Percentiles rank a stretch among this genome's conserved stretches.
Conservation (phyloP, 1,140 invertebrate genomes). For the Drepana arcuata region DNA sequence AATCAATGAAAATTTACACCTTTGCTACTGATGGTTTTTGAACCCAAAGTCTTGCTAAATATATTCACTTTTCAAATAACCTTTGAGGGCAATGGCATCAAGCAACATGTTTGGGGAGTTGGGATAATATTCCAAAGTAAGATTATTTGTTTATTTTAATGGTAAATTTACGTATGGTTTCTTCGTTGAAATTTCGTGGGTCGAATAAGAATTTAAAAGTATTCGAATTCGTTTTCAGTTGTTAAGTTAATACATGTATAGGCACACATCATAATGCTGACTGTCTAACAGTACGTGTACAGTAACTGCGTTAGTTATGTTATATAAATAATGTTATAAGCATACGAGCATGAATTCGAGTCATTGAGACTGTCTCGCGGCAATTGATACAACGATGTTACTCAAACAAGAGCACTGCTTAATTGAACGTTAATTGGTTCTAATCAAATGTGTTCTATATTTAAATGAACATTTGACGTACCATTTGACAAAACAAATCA, state of each 20-base stretch:
- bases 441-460: slow-evolving; percentile 72
- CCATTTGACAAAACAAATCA: too few species aligned
- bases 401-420: slow-evolving; percentile 53
- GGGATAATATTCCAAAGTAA: too few species aligned
- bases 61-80: slow-evolving; percentile 42
- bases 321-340: too few species aligned
- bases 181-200: too few species aligned
- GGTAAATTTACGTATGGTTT: too few species aligned
- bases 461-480: slow-evolving; percentile 68
- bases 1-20: slow-evolving; percentile 59
- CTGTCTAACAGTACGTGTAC: too few species aligned
- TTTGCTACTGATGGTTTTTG: slow-evolving; percentile 31
- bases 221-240: too few species aligned
- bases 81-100: slow-evolving; percentile 40
- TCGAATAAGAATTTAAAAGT: too few species aligned
- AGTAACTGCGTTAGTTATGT: too few species aligned
- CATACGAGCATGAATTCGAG: slow-evolving; percentile 34
- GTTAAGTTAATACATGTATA: too few species aligned
- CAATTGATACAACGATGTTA: slow-evolving; percentile 50
- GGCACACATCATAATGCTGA: too few species aligned
- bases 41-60: slow-evolving; percentile 41
- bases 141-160: too few species aligned
- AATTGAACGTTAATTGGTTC: slow-evolving; percentile 68
- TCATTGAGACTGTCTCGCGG: slow-evolving; percentile 43
- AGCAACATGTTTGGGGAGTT: slow-evolving; percentile 38